phyloP scores from a whole-genome alignment of 35 echinoderm and acorn worm species.

The Ptychodera flava region DNA sequence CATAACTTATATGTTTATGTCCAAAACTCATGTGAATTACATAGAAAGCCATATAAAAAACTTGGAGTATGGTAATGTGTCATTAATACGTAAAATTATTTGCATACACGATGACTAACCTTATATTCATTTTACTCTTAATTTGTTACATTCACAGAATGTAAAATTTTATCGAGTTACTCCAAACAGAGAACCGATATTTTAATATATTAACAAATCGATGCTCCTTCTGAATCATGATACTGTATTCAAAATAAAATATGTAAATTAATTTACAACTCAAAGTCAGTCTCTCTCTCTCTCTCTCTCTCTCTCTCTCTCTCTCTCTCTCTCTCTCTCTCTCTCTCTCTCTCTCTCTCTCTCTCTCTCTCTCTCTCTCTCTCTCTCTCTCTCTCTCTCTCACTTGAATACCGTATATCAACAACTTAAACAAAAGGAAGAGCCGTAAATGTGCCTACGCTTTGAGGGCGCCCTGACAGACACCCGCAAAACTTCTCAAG shows the following conservation, averaged over 20 bases:
- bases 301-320: conserved; percentile 7
- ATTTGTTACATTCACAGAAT: neutral
- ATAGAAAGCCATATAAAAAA: neutral
- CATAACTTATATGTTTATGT: neutral
- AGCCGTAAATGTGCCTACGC: too few relatives aligned
- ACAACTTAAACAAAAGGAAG: too few relatives aligned
- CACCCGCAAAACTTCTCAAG: too few relatives aligned
- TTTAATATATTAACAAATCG: neutral
- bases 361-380: too few relatives aligned
- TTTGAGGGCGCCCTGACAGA: too few relatives aligned
- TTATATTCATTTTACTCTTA: neutral
- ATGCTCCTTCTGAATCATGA: neutral
- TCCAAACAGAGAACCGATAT: neutral
- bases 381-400: too few relatives aligned
- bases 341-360: neutral
- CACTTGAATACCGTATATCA: too few relatives aligned
- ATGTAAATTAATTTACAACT: too few relatives aligned
- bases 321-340: conserved; percentile 6
- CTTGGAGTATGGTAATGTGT: neutral
- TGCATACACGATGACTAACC: neutral
- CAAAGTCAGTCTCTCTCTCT: neutral
- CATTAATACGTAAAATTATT: neutral
- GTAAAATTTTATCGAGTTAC: neutral
- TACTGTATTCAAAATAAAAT: too few relatives aligned
- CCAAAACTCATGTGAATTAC: neutral